Evolutionary conservation across 2,113 vertebrate species (phyloP), one percentile per base, ranked within the genome.

Genomic region (Dissostichus mawsoni): DNA sequence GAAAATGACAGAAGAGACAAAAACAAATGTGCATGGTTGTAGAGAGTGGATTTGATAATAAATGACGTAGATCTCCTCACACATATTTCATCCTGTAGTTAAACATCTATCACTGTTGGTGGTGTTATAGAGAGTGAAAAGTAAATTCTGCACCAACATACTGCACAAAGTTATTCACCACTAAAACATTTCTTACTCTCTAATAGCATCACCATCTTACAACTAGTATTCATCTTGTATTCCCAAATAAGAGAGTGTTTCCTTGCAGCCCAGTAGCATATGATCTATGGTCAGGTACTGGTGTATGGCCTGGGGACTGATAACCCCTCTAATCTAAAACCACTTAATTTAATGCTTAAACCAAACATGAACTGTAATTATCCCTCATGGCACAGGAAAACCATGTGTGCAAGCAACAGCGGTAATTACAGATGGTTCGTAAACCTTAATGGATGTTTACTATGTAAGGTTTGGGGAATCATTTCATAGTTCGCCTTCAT

Each of bases 141-240:
- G 7, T 41, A 59, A 14, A 25, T n/a, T 48, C 64, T n/a, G 47
- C 2, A 51, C 45, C 52, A 14, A 56, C 51, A 12, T 11, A 58
- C n/a, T 3, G 62, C 69, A 11, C 33, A 11, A 16, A 67, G 44
- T 59, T 69, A 62, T 69, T 69, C 41, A 45, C 56, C 23, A 55
- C 2, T 8, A 17, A 45, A 62, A 33, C 57, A 47, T n/a, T 1
- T 48, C 48, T 66, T 57, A 29, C 29, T 44, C 17, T 20, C 50
- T 50, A 64, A 51, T 17, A 71, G 44, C 1, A 0, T 14, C 17
- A 64, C 2, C 3, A 12, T 48, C 29, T 47, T 48, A 70, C 63
- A 70, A 70, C 70, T 64, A 70, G 50, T 48, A 78, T 70, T 33
- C 29, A 17, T 12, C 45, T 47, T 55, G 58, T 50, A 36, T 47